These are phyloP conservation scores for Heliconius himera DNA, from an alignment of 1,140 invertebrate species.

Conservation along the genomic window DNA sequence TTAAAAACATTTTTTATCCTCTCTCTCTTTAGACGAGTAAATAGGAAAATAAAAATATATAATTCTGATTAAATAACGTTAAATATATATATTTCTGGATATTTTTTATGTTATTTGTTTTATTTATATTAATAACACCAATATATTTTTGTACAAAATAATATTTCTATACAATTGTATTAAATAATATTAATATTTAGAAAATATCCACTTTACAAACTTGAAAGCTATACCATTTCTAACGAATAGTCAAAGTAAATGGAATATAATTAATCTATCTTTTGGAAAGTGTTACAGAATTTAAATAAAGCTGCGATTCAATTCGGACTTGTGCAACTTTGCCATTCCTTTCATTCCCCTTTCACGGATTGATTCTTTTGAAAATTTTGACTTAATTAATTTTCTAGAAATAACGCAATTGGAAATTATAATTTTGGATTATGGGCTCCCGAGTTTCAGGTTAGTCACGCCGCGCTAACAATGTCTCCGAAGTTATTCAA, in stretches of 20 bases:
- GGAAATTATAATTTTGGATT: slow-evolving; percentile 53
- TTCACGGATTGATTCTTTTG: slow-evolving; percentile 37
- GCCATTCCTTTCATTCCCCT: slow-evolving; percentile 27
- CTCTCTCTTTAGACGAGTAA: too few species aligned
- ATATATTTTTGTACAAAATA: neutral
- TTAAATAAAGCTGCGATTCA: slow-evolving; percentile 26
- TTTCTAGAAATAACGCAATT: slow-evolving; percentile 45
- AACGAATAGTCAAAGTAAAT: slow-evolving; percentile 11
- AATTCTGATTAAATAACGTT: too few species aligned
- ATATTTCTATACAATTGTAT: neutral
- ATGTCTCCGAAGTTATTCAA: slow-evolving; percentile 60
- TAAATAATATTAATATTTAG: neutral
- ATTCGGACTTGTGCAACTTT: slow-evolving; percentile 26
- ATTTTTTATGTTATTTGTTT: neutral
- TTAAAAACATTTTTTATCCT: neutral
- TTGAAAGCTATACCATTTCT: slow-evolving; percentile 3
- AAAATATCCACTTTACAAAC: neutral
- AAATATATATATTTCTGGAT: neutral
- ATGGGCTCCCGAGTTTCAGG: slow-evolving; percentile 34
- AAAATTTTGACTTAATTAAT: slow-evolving; percentile 50
- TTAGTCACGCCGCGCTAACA: slow-evolving; percentile 45
- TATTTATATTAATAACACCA: too few species aligned
- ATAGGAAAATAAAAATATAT: too few species aligned
- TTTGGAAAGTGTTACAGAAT: slow-evolving; percentile 17
- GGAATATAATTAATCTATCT: slow-evolving; percentile 12